A percentile compares a stretch with the other conserved stretches of the same genome.
phyloP scores from a whole-genome alignment of 1,140 invertebrate genomes.

The Caerostris darwini region DNA sequence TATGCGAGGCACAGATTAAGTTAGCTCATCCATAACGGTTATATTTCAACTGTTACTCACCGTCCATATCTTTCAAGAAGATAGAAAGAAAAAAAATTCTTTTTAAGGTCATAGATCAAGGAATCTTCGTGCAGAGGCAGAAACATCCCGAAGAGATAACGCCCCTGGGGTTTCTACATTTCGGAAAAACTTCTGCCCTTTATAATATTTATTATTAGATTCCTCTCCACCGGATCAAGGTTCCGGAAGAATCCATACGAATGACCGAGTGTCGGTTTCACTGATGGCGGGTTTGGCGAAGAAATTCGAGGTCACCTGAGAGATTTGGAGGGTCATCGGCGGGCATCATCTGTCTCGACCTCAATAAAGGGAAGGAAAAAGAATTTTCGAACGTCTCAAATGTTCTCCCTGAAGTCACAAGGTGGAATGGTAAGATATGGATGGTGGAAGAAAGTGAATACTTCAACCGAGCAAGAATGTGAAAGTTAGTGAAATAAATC shows the following conservation, averaged over 20 bases:
- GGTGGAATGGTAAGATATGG: slow-evolving; percentile 32
- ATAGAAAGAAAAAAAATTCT: not conserved
- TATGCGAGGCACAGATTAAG: not conserved
- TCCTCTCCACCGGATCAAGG: not conserved
- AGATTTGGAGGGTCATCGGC: slow-evolving; percentile 30
- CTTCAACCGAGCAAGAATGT: not conserved
- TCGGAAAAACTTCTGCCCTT: slow-evolving; percentile 46
- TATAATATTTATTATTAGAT: slow-evolving; percentile 66
- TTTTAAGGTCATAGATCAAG: slow-evolving; percentile 48
- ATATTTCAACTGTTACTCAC: not conserved
- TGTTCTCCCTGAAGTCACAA: not conserved
- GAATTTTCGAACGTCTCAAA: slow-evolving; percentile 4
- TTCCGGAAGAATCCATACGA: slow-evolving; percentile 16
- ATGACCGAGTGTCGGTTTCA: slow-evolving; percentile 25
- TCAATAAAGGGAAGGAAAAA: not conserved
- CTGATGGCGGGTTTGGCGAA: slow-evolving; percentile 37
- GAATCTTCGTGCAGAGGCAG: not conserved
- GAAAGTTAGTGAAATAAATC: slow-evolving; percentile 14
- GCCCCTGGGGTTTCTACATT: slow-evolving; percentile 50
- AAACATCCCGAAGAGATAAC: not conserved
- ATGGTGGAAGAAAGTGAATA: not conserved
- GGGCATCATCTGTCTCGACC: slow-evolving; percentile 37
- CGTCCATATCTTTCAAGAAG: not conserved
- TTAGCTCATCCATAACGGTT: not conserved
- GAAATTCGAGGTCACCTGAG: slow-evolving; percentile 63